A percentile compares a stretch with the other conserved stretches of the same genome.
These are phyloP conservation scores for Amblyornis subalaris DNA, from an alignment of 2,113 vertebrate genomes.

Conservation along the genomic window DNA sequence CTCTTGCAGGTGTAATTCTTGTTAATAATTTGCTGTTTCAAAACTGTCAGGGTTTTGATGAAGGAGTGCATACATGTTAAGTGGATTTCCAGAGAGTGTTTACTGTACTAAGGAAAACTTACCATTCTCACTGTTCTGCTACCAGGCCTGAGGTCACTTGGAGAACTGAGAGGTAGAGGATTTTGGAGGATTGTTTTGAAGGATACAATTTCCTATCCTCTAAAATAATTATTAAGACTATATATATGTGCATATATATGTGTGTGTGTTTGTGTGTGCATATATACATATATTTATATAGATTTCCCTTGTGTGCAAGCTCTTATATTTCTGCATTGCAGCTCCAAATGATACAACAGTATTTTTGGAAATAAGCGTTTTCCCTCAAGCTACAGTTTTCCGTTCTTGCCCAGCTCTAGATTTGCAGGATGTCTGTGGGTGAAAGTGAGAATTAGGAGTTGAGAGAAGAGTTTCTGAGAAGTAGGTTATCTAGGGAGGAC, in stretches of 20 bases:
- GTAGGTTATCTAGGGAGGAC: neutral
- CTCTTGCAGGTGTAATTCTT: neutral
- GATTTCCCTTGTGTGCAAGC: neutral
- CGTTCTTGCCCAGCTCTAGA: neutral
- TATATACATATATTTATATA: neutral
- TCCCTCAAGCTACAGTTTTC: neutral
- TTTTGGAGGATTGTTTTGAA: neutral
- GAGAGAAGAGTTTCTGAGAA: slow-evolving; percentile 4
- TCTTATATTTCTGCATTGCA: neutral
- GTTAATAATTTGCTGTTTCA: slow-evolving; percentile 10
- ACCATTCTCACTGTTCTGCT: neutral
- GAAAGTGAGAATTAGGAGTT: slow-evolving; percentile 15
- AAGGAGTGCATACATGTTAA: neutral
- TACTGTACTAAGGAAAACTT: neutral
- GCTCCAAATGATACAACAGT: neutral
- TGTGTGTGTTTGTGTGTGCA: neutral
- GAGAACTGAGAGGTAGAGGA: neutral
- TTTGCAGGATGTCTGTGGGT: slow-evolving; percentile 29
- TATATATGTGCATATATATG: neutral
- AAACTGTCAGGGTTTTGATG: neutral
- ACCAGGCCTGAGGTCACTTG: neutral
- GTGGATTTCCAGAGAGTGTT: neutral
- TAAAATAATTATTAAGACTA: neutral
- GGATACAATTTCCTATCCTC: neutral
- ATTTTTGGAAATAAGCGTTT: neutral